Percentiles rank a stretch among this genome's conserved stretches.
Conservation (phyloP, 2,888 invertebrate species). For the Epirrhoe alternata region DNA sequence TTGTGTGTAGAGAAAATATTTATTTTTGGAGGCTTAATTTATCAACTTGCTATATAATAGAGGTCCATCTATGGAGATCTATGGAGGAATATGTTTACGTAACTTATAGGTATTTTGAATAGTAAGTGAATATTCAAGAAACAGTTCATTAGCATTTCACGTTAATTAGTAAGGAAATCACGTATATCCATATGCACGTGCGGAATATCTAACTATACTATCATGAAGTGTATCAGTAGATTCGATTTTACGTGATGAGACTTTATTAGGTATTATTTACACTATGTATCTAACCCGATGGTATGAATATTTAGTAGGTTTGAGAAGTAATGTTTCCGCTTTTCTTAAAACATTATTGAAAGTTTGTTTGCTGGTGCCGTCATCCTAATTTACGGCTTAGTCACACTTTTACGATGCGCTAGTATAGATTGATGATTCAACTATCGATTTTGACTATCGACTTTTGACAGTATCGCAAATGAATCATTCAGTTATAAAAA, state of each 20-base stretch:
- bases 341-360: slow-evolving; percentile 28
- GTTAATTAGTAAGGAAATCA: slow-evolving; percentile 57
- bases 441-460: too few species aligned
- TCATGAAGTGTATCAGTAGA: slow-evolving; percentile 25
- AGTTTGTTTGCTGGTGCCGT: not conserved
- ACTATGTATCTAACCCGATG: slow-evolving; percentile 1
- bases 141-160: slow-evolving; percentile 40
- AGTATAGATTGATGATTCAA: too few species aligned
- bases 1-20: too few species aligned
- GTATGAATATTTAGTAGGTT: slow-evolving; percentile 11
- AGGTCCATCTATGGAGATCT: not conserved
- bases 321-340: slow-evolving; percentile 1
- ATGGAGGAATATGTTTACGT: not conserved
- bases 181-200: slow-evolving; percentile 55
- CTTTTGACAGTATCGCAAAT: too few species aligned
- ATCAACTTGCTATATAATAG: not conserved
- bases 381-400: not conserved
- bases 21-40: too few species aligned
- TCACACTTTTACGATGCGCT: not conserved
- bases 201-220: slow-evolving; percentile 45
- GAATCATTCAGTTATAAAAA: too few species aligned
- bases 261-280: slow-evolving; percentile 4
- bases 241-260: slow-evolving; percentile 28
- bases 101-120: not conserved
- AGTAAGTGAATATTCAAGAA: slow-evolving; percentile 24